Conservation (phyloP, 2,888 invertebrate species). For the Trichacis sp. region DNA sequence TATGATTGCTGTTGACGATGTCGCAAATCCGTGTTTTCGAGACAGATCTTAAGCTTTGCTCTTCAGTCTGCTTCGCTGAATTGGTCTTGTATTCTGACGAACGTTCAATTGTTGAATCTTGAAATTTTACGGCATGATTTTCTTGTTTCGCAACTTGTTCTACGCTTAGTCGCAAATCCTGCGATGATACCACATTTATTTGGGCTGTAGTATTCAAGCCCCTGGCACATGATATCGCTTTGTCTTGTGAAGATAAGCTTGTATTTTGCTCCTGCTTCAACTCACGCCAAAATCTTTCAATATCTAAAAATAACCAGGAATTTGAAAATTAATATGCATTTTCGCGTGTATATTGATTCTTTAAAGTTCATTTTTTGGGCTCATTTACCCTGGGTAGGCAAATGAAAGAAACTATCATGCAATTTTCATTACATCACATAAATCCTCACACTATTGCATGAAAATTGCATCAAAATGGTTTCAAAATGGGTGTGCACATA, state of each 20-base stretch:
- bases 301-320: conserved; percentile 65
- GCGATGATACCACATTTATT: conserved; percentile 73
- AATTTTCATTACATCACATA: too few species aligned
- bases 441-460: too few species aligned
- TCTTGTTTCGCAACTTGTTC: conserved; percentile 52
- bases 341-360: too few species aligned
- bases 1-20: neutral
- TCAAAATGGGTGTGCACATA: too few species aligned
- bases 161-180: conserved; percentile 74
- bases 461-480: too few species aligned
- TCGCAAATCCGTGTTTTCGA: neutral
- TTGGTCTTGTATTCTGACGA: conserved; percentile 12
- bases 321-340: too few species aligned
- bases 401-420: too few species aligned
- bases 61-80: neutral
- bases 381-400: too few species aligned
- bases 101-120: conserved; percentile 42
- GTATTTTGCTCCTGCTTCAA: conserved; percentile 73
- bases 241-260: conserved; percentile 78
- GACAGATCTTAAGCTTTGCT: neutral
- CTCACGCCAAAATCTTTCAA: conserved; percentile 84
- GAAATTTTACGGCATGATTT: conserved; percentile 55
- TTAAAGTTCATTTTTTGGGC: conserved; percentile 78
- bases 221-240: conserved; percentile 83
- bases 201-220: conserved; percentile 77